Percentiles rank a stretch among this genome's conserved stretches.
These are phyloP conservation scores for Panzeria rudis DNA, from an alignment of 2,888 invertebrate genomes.

Conservation along the genomic window DNA sequence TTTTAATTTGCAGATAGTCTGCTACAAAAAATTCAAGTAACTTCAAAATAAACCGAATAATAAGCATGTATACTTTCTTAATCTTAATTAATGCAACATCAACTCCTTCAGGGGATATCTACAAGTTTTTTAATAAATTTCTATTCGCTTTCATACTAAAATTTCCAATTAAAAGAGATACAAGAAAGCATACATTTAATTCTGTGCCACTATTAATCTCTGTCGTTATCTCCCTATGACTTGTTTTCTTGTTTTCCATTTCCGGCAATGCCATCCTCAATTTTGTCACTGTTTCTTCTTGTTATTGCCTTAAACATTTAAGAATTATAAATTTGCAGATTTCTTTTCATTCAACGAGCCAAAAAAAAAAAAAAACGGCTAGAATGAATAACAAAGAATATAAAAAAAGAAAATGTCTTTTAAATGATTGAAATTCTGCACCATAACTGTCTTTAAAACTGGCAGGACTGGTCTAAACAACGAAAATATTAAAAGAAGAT, in stretches of 20 bases:
- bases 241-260: slow-evolving; percentile 1
- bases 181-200: neutral
- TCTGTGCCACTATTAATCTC: slow-evolving; percentile 22
- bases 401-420: slow-evolving; percentile 33
- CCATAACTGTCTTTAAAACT: slow-evolving; percentile 60
- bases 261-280: slow-evolving; percentile 12
- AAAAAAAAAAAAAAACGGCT: slow-evolving; percentile 47
- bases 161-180: neutral
- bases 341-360: slow-evolving; percentile 43
- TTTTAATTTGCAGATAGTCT: no score
- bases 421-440: slow-evolving; percentile 67
- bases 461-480: slow-evolving; percentile 25
- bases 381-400: neutral
- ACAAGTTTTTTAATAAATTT: neutral
- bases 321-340: slow-evolving; percentile 44
- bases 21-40: no score
- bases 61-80: no score
- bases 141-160: neutral
- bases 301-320: slow-evolving; percentile 52
- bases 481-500: neutral
- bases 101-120: neutral
- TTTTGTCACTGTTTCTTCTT: slow-evolving; percentile 17
- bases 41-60: no score
- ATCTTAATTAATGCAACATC: no score
- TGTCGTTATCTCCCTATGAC: neutral